Evolutionary conservation across 1,140 invertebrate species (phyloP).

Genomic region (Drosophila lacteicornis): DNA sequence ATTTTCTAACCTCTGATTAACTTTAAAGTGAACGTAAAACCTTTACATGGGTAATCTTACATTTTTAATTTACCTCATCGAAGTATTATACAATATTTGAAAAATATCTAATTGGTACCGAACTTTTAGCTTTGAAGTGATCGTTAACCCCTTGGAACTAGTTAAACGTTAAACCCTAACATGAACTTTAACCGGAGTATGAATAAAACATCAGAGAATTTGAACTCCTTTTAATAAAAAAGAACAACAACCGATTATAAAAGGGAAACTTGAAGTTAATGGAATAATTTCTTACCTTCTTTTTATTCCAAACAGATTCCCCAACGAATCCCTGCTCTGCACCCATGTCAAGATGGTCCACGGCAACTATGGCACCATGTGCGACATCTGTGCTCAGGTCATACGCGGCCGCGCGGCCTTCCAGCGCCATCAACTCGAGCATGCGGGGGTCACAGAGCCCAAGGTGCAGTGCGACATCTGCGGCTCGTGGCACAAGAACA

Average conservation of each 20-base stretch:
- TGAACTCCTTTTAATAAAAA: not conserved
- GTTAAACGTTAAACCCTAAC: too few species aligned
- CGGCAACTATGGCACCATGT: constrained; percentile 74
- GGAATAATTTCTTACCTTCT: not conserved
- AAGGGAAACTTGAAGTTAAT: not conserved
- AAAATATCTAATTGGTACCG: not conserved
- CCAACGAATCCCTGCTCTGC: constrained; percentile 59
- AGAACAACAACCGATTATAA: not conserved
- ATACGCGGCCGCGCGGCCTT: constrained; percentile 72
- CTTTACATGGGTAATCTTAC: too few species aligned
- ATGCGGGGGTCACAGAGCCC: constrained; percentile 67
- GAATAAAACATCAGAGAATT: not conserved
- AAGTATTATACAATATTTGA: too few species aligned
- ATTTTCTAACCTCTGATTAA: not conserved
- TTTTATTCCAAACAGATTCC: constrained; percentile 39
- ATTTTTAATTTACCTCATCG: too few species aligned
- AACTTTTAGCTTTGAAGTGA: not conserved
- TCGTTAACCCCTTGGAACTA: too few species aligned
- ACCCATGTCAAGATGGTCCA: constrained; percentile 71
- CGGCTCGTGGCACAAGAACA: constrained; percentile 82
- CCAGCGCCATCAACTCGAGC: constrained; percentile 75
- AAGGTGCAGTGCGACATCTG: constrained; percentile 82
- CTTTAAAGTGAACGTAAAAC: not conserved
- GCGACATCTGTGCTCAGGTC: constrained; percentile 81
- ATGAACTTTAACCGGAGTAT: not conserved